Conservation (phyloP, 2,888 invertebrate genomes). For the Uropetala carovei region DNA sequence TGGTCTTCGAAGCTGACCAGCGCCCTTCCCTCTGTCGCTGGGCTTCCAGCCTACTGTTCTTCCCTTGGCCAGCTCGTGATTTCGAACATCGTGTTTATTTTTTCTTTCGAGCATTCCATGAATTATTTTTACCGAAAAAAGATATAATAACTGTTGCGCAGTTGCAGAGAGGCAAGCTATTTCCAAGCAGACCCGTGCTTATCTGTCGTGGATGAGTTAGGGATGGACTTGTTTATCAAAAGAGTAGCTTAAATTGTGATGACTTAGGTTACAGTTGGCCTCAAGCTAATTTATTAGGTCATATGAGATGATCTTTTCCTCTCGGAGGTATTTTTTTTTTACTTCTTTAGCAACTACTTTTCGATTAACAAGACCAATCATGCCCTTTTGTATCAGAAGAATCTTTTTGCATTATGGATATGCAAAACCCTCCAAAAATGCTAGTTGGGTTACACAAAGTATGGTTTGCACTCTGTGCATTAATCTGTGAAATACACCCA, state of each 20-base stretch:
- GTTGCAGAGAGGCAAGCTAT: not conserved
- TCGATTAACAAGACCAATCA: not conserved
- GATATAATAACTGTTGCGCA: not conserved
- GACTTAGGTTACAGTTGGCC: not conserved
- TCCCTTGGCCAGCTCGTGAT: constrained; percentile 4
- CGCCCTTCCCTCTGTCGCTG: constrained; percentile 62
- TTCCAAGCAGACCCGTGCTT: not conserved
- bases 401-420: not conserved
- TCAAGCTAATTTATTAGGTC: not conserved
- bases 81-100: not conserved
- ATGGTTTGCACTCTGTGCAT: not conserved
- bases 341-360: not conserved
- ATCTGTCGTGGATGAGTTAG: not conserved
- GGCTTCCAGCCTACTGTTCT: constrained; percentile 48
- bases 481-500: constrained; percentile 18
- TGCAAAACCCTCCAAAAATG: constrained; percentile 29
- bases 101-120: constrained; percentile 37
- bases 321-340: not conserved
- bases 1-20: constrained; percentile 49
- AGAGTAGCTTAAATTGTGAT: too few relatives aligned
- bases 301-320: not conserved
- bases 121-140: not conserved
- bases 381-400: not conserved
- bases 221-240: not conserved
- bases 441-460: not conserved